Evolutionary conservation across 2,888 invertebrate genomes (phyloP), one percentile per base, ranked within the genome.

Genomic region (Sussaba pulchella): DNA sequence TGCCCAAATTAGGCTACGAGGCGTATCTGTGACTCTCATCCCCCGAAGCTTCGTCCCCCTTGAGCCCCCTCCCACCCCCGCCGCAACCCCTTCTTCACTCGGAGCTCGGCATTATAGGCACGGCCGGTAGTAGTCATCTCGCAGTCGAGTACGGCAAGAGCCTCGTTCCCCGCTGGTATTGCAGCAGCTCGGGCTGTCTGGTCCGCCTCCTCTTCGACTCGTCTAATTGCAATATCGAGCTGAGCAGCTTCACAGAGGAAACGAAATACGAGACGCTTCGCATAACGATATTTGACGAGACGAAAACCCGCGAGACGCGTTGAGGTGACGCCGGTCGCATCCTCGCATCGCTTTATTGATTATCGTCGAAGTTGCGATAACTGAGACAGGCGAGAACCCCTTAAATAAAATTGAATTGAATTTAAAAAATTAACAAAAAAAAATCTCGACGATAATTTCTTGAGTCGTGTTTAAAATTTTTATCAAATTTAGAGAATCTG

Each of bases 141-240:
- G 57, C 54, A 43, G 21, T 31, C n/a, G 67, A 73, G 52, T 72
- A 73, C 69, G 50, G 52, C 59, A 43, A 71, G 69, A 54, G 69
- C 43, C 19, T 54, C 69, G 26, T 69, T 54, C 69, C 41, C 69
- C 50, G 24, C 54, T 21, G n/a, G 19, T 19, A 17, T 41, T 54
- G 54, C 24, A 26, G 26, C 57, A 26, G 26, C 57, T 43, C 54
- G 54, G 24, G 54, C 41, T 57, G 69, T 43, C 57, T 69, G 41
- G 69, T 69, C 41, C 9, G 43, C 21, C 67, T 57, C 69, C 50
- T 39, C 54, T 54, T 52, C 41, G 26, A 81, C 83, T 83, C 43
- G 81, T 74, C 85, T 87, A 85, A 87, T 87, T 88, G 88, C 85
- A 86, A 87, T 87, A 88, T 88, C 85, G 84, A 47, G 36, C 69